Evolutionary conservation across 2,113 vertebrate genomes (phyloP), one percentile per base, ranked within the genome.

Genomic region (Columbina picui): DNA sequence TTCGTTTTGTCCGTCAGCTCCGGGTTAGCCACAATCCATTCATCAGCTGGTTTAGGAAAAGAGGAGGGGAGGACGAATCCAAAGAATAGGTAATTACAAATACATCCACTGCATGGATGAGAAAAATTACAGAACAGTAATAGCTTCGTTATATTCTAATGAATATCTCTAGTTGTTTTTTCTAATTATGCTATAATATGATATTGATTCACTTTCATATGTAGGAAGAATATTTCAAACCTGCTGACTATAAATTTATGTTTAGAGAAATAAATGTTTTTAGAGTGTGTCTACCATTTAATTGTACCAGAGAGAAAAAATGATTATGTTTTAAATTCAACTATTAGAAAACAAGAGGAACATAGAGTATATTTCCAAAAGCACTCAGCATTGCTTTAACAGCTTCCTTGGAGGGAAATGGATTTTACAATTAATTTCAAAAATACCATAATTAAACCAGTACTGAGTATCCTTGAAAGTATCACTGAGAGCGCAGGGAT

Each of bases 1-100:
- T 91, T 99, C 3, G 98, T 99, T 97, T 99, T 99, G 70, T 99
- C 99, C 18, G 98, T 99, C 96, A 99, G 90, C 17, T 99, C 99
- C 2, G 94, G 96, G 97, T 99, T 99, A 80, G 99, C 98, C 43
- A 93, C 45, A 3, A 98, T 94, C 99, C 99, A 99, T 10, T 99
- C 95, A 55, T 99, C 98, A 26, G 97, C 99, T 99, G 86, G 53
- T 91, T 75, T 29, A 64, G 56, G 36, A 21, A 67, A 71, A 89
- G 34, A 93, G 61, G 53, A 70, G n/a, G 68, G 53, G 63, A 65
- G 41, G 75, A 70, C 21, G 39, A 76, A 89, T 59, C 14, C 6
- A 77, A 68, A 91, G 59, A 26, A 79, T 0, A 68, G 50, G 21
- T 6, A 92, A 41, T 95, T 95, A 93, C 10, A 92, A 85, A 78